Conservation (phyloP, 2,797 vertebrate genomes). For the Chrysocyon brachyurus region DNA sequence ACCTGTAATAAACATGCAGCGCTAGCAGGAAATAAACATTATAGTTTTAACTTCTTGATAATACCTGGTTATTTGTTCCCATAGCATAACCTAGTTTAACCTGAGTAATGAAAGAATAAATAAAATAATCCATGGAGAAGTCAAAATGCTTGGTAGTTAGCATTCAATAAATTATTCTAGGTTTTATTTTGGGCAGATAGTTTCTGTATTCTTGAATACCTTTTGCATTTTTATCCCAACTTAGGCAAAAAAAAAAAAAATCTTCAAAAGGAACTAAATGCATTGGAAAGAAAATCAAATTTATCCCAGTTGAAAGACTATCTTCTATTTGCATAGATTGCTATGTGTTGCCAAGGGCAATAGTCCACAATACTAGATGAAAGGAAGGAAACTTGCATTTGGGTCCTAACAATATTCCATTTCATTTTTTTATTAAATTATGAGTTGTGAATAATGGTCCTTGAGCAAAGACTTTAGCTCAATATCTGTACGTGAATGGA, state of each 20-base stretch:
- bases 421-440: constrained; percentile 55
- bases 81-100: background rate
- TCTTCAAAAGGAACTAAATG: background rate
- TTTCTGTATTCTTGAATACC: background rate
- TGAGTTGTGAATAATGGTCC: background rate
- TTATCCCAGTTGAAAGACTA: constrained; percentile 18
- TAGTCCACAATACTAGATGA: background rate
- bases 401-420: background rate
- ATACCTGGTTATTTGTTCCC: background rate
- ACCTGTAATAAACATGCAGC: background rate
- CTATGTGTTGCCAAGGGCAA: background rate
- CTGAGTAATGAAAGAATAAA: background rate
- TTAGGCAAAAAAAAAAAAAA: background rate
- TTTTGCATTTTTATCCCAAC: background rate
- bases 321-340: background rate
- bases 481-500: background rate
- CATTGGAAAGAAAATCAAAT: background rate
- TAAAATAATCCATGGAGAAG: background rate
- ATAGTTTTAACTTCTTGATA: background rate
- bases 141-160: background rate
- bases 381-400: background rate
- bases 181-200: background rate
- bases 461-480: background rate
- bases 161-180: background rate
- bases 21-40: background rate